phyloP scores from a whole-genome alignment of 2,113 vertebrate genomes.

The Burhinus oedicnemus region DNA sequence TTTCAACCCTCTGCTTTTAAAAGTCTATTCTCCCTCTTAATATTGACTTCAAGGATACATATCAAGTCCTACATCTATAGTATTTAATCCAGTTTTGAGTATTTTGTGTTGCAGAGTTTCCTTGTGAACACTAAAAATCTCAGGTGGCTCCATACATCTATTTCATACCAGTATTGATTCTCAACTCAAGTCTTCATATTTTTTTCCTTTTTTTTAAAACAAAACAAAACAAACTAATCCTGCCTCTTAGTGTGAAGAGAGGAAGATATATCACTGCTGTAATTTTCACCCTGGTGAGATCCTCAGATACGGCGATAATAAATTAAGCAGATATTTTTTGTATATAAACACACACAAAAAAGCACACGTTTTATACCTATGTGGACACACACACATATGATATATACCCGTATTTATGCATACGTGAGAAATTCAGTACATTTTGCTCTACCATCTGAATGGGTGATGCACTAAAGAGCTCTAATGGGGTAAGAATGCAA shows the following conservation, averaged over 20 bases:
- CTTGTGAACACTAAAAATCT: not conserved
- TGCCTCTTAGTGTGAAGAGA: not conserved
- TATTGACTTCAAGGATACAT: not conserved
- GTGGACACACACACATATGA: not conserved
- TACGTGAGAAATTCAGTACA: constrained; percentile 12
- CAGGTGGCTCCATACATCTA: not conserved
- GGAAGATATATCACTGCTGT: not conserved
- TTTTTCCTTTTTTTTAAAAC: not conserved
- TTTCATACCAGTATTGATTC: not conserved
- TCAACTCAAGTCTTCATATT: not conserved
- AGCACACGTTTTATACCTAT: not conserved
- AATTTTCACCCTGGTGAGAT: not conserved
- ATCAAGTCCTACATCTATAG: not conserved
- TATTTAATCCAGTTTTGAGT: not conserved
- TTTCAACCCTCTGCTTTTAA: not conserved
- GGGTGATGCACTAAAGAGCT: constrained; percentile 19
- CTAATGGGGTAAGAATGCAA: constrained; percentile 23
- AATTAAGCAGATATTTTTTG: not conserved
- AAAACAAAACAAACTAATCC: not conserved
- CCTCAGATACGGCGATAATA: not conserved
- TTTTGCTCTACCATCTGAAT: constrained; percentile 39
- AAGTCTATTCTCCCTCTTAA: not conserved
- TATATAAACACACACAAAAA: not conserved
- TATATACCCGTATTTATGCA: not conserved
- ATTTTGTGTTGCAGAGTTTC: not conserved